Conservation (phyloP, 1,140 invertebrate genomes). For the Papilio helenus region DNA sequence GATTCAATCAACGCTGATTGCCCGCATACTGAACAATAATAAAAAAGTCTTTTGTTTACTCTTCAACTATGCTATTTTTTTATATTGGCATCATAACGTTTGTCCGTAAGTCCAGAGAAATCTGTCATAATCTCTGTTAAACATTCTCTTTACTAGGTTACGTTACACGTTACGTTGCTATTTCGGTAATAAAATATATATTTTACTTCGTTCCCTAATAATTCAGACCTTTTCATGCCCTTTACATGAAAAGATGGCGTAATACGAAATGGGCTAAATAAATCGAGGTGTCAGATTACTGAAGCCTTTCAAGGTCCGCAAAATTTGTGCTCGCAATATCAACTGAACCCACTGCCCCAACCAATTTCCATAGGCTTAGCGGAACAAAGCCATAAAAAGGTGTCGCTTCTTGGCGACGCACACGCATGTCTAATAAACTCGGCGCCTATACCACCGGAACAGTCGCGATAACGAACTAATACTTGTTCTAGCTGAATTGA, state of each 20-base stretch:
- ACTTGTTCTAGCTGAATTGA: not conserved
- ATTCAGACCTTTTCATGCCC: slow-evolving; percentile 25
- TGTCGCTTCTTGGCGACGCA: no score
- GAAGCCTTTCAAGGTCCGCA: slow-evolving; percentile 50
- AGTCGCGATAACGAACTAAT: not conserved
- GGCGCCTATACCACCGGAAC: not conserved
- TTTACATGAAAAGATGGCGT: slow-evolving; percentile 1
- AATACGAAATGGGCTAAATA: slow-evolving; percentile 45
- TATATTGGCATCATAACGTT: not conserved
- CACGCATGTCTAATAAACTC: no score
- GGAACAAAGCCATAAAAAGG: slow-evolving; percentile 1
- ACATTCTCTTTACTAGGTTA: no score
- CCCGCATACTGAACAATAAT: slow-evolving; percentile 27
- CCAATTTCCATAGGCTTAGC: slow-evolving; percentile 21
- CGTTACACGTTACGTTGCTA: not conserved
- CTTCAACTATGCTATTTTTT: slow-evolving; percentile 1
- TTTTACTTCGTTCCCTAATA: not conserved
- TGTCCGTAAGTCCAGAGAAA: not conserved
- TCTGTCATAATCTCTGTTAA: not conserved
- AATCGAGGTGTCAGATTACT: slow-evolving; percentile 57
- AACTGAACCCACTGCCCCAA: slow-evolving; percentile 13
- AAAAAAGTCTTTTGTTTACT: slow-evolving; percentile 10
- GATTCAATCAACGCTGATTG: slow-evolving; percentile 29
- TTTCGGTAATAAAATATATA: not conserved
- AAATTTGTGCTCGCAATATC: slow-evolving; percentile 42